Base-by-base conservation (phyloP, 2,888 invertebrate genomes). In the Sarcophaga rosellei region DNA sequence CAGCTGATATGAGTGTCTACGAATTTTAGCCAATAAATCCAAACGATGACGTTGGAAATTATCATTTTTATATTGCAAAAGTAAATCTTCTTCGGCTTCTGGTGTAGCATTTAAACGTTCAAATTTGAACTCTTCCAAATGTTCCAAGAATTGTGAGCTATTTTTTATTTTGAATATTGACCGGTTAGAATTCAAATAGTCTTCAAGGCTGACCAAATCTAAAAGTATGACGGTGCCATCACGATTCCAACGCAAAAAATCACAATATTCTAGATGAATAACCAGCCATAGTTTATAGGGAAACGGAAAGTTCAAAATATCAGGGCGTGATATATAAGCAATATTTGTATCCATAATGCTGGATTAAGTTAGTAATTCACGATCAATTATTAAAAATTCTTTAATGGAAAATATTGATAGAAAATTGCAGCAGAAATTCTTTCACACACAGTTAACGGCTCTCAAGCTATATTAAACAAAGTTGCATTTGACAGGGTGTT, bases 81-180 rank as follows among this genome's bases (percentile, higher is more conserved):
- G 61, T 17, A 90, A 69, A 81, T 90, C 90, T 59, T 89, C 89
- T 15, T 87, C 88, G 6, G 86, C 88, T 83, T 88, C 88, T 45
- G 87, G 88, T 2, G 23, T 87, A 4, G 85, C 85, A 69, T 89
- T 88, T 20, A 89, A 69, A 57, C 89, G 87, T 57, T 89, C 83
- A 61, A 90, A 90, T 21, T 87, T 87, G 79, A 88, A 90, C 21
- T 88, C 83, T 0, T 85, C 72, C n/a, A 90, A 73, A 63, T 89
- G 89, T 3, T 83, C 75, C 10, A 89, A 73, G 69, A 90, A 90
- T 4, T 86, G 79, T 0, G 90, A 90, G 20, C 88, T 87, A 84
- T 89, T 90, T 68, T 90, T 90, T 8, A 90, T 88, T 82, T 88
- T 89, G 45, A 90, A 90, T 74, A 90, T 89, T 0, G 90, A 90